Conservation (phyloP, 2,888 invertebrate genomes). For the Saturnia japonica region DNA sequence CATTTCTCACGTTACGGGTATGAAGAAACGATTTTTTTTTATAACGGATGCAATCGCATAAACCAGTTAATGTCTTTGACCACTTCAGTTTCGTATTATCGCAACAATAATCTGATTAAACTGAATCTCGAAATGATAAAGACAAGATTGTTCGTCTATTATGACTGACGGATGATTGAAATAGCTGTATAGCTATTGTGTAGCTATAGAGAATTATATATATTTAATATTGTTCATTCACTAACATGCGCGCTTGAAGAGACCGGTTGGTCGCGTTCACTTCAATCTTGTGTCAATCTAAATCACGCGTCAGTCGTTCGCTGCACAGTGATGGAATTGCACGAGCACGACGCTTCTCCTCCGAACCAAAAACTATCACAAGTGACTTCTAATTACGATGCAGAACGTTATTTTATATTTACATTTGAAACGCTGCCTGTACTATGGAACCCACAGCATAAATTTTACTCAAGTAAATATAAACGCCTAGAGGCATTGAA, state of each 20-base stretch:
- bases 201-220: not conserved
- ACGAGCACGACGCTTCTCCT: not conserved
- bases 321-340: conserved; percentile 1
- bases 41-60: not conserved
- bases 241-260: conserved; percentile 4
- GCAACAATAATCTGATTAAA: not conserved
- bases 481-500: conserved; percentile 16
- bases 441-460: conserved; percentile 17
- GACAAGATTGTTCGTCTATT: not conserved
- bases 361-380: not conserved
- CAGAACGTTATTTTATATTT: conserved; percentile 12
- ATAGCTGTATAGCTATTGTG: not conserved
- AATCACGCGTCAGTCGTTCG: conserved; percentile 13
- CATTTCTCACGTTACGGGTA: too few relatives aligned
- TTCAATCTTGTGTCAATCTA: conserved; percentile 12
- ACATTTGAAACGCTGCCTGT: conserved; percentile 13
- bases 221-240: not conserved
- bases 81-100: not conserved
- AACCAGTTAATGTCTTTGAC: not conserved
- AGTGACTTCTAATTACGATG: conserved; percentile 10
- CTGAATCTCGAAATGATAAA: not conserved
- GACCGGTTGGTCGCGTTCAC: not conserved
- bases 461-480: conserved; percentile 19
- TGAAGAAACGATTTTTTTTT: too few relatives aligned
- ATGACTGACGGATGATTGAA: not conserved